Evolutionary conservation across 2,888 invertebrate genomes (phyloP), one percentile per base, ranked within the genome.

Genomic region (Apamea anceps): DNA sequence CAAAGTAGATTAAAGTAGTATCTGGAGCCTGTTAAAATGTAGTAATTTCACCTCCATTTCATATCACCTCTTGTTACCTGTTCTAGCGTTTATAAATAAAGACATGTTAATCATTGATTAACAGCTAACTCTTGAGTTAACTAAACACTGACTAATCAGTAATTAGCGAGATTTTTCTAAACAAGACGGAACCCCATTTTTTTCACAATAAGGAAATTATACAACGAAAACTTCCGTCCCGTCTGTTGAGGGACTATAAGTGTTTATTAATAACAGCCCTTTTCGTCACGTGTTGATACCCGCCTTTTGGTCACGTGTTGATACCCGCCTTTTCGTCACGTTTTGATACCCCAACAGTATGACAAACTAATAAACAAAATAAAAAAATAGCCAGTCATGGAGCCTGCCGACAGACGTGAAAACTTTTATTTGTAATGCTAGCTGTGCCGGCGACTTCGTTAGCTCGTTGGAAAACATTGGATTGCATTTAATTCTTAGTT

Each of bases 261-360:
- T 0, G 18, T 42, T 25, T 42, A 25, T 79, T 62, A 60, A 45
- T 37, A 15, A n/a, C 4, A 42, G 2, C 78, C 62, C 62, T 25
- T n/a, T 51, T 1, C 3, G 79, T 63, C 78, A 77, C 62, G 78
- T 78, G 37, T 48, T 74, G 13, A 21, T 25, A 18, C 51, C 28
- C 28, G 8, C 48, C 62, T 25, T 37, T 1, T 2, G n/a, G 78
- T 63, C 78, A 77, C 62, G 78, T 78, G 37, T 48, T 74, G 13
- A n/a, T 18, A 18, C 51, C 37, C 8, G n/a, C n/a, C n/a, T n/a
- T n/a, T 37, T 1, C 3, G 78, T 63, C 78, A 77, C 62, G 78
- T 78, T 28, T 48, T 74, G 13, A n/a, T 18, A 18, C 51, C 37
- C 8, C 15, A 78, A 37, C 2, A 37, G 4, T 1, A 37, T 12